Evolutionary conservation across 2,888 invertebrate genomes (phyloP), one percentile per base, ranked within the genome.

Genomic region (Arctia plantaginis): DNA sequence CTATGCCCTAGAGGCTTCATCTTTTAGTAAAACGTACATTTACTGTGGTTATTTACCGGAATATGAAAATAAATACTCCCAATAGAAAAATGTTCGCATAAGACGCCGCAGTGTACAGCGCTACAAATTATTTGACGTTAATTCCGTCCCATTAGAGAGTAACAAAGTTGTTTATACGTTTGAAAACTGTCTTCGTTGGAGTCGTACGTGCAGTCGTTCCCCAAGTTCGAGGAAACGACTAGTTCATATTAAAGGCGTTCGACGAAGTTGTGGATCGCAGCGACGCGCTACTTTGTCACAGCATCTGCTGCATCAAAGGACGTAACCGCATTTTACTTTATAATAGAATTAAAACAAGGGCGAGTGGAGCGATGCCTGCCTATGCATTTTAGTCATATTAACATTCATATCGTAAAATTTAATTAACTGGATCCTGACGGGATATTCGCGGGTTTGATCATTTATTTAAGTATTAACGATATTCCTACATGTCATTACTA

Each of bases 101-200:
- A 77, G 80, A 79, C 76, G 81, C 84, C 78, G 79, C 77, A 75
- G 76, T 81, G 79, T 82, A 82, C 79, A 77, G 77, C 75, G 82
- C 85, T 84, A 85, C 83, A 85, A 87, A 87, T 89, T 88, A 86
- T 86, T 85, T 81, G 85, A 87, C 84, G 89, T 89, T 90, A 89
- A 90, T 88, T 88, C 86, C 82, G 86, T 89, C 88, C 87, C 85
- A 86, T 90, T 90, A 88, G 88, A 87, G 87, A 88, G 83, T 87
- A 87, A 88, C 90, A 89, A 90, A 90, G 89, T 90, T 90, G 90
- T 91, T 90, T 91, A 89, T 89, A 88, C 86, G 87, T 90, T 89
- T 85, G 85, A 85, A 87, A 90, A 90, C 85, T 87, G 87, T 87
- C 88, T 88, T 88, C 85, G 84, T 85, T 75, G 79, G 84, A 83